Percentiles rank a stretch among this genome's conserved stretches.
Conservation (phyloP, 2,888 invertebrate genomes). For the Himalopsyche anomala region DNA sequence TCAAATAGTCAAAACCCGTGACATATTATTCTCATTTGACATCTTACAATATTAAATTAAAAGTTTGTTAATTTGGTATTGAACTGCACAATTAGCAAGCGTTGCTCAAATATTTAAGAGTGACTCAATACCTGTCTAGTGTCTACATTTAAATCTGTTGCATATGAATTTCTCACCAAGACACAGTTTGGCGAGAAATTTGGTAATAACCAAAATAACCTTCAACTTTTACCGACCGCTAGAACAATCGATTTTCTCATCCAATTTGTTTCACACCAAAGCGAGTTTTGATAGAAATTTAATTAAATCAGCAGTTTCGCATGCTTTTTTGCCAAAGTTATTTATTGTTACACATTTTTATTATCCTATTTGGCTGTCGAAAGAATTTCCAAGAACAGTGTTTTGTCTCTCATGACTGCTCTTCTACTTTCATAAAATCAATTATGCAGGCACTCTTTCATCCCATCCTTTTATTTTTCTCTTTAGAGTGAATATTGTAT, state of each 20-base stretch:
- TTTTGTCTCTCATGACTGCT: too few species aligned
- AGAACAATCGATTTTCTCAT: constrained; percentile 20
- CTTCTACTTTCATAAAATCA: too few species aligned
- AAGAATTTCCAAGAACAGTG: too few species aligned
- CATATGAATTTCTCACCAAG: background rate
- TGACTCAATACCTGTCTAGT: constrained; percentile 28
- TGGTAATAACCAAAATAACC: constrained; percentile 25
- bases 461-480: too few species aligned
- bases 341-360: background rate
- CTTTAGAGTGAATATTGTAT: too few species aligned
- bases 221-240: constrained; percentile 14
- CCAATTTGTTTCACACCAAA: constrained; percentile 19
- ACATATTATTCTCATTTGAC: background rate
- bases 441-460: too few species aligned
- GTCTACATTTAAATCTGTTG: constrained; percentile 12
- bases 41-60: background rate
- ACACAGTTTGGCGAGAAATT: background rate
- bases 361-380: too few species aligned
- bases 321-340: background rate
- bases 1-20: background rate
- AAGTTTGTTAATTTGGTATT: constrained; percentile 4
- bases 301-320: constrained; percentile 1
- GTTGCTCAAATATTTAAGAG: background rate
- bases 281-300: background rate
- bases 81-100: background rate